A percentile compares a stretch with the other conserved stretches of the same genome.
Evolutionary conservation across 2,113 vertebrate species (phyloP).

Genomic region (Nymphicus hollandicus): DNA sequence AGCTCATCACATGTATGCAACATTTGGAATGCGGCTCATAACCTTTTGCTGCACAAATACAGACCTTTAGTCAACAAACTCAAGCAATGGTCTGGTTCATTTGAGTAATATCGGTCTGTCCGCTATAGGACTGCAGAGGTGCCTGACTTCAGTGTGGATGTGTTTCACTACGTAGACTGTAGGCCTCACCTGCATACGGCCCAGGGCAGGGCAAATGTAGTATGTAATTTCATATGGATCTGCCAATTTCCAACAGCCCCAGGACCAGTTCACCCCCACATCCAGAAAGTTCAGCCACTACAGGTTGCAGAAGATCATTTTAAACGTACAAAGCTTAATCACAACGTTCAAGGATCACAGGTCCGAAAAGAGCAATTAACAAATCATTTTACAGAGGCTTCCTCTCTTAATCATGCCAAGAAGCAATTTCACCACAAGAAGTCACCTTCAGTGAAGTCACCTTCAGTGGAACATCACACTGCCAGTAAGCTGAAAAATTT

Average conservation of each 20-base stretch:
- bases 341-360: background rate
- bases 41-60: background rate
- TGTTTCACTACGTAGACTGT: accelerated
- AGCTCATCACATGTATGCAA: background rate
- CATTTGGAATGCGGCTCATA: background rate
- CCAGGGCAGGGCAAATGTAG: background rate
- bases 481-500: background rate
- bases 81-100: background rate
- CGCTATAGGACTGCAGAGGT: background rate
- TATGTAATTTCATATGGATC: accelerated
- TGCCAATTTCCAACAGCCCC: background rate
- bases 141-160: background rate
- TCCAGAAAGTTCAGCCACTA: background rate
- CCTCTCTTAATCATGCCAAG: background rate
- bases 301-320: background rate
- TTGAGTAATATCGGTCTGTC: background rate
- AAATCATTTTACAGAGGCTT: background rate
- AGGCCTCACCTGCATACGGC: background rate
- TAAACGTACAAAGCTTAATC: background rate
- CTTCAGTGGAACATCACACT: background rate
- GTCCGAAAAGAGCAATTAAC: background rate
- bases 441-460: background rate
- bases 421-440: background rate
- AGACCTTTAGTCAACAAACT: background rate
- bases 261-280: background rate